Conservation (phyloP, 2,888 invertebrate genomes). For the Drosophila greeni region DNA sequence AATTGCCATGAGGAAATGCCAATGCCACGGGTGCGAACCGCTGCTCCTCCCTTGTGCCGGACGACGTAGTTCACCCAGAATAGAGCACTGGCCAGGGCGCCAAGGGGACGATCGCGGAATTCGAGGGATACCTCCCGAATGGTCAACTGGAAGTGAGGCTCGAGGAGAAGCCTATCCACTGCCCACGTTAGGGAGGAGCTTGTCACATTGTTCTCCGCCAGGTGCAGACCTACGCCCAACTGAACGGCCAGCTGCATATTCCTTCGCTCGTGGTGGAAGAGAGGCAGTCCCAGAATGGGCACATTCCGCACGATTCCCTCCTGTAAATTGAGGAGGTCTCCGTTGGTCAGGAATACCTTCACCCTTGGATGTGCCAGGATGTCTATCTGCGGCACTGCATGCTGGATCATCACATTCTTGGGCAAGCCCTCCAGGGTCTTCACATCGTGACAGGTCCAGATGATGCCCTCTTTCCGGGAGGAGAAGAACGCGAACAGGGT, state of each 20-base stretch:
- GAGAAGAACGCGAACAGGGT: slow-evolving; percentile 76
- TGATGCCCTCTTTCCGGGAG: slow-evolving; percentile 76
- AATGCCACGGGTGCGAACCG: slow-evolving; percentile 72
- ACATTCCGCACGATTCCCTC: slow-evolving; percentile 79
- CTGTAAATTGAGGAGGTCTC: slow-evolving; percentile 77
- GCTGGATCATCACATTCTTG: slow-evolving; percentile 79
- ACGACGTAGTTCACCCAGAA: slow-evolving; percentile 79
- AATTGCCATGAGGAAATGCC: slow-evolving; percentile 74
- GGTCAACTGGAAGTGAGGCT: slow-evolving; percentile 72
- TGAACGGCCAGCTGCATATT: slow-evolving; percentile 72
- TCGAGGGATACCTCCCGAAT: slow-evolving; percentile 75
- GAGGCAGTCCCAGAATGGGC: slow-evolving; percentile 79
- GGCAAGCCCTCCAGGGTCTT: slow-evolving; percentile 75
- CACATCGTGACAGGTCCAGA: slow-evolving; percentile 80
- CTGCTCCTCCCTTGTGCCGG: slow-evolving; percentile 76
- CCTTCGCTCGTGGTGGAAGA: slow-evolving; percentile 77
- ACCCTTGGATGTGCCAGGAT: slow-evolving; percentile 79
- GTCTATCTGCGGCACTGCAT: slow-evolving; percentile 80
- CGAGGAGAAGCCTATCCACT: slow-evolving; percentile 73
- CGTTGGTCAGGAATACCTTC: slow-evolving; percentile 79
- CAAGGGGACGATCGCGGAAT: slow-evolving; percentile 77
- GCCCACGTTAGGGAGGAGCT: slow-evolving; percentile 74
- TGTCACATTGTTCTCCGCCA: slow-evolving; percentile 75
- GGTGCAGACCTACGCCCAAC: slow-evolving; percentile 72
- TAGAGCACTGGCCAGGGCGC: slow-evolving; percentile 76